Evolutionary conservation across 37 sponge, comb jelly and placozoan genomes (phyloP).

Genomic region (Spongia lamella): DNA sequence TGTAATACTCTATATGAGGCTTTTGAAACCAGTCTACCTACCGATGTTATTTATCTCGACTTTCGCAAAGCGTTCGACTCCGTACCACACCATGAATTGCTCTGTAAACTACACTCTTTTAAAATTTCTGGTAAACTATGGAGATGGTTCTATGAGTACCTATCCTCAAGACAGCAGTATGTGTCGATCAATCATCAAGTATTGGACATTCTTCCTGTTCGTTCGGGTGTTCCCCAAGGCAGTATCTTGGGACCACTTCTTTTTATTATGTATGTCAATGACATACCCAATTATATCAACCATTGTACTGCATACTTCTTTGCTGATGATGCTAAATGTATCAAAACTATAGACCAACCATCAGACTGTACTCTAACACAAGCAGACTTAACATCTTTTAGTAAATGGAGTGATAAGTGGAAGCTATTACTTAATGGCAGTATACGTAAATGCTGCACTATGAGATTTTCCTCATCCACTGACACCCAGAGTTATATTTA

Average conservation of each 20-base stretch:
- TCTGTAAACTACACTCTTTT: constrained; percentile 19
- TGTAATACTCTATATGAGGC: no score
- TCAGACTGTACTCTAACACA: no score
- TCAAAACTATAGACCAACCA: no score
- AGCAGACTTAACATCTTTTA: no score
- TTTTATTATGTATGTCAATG: constrained; percentile 34
- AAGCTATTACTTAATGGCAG: no score
- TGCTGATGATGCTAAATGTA: constrained; percentile 32
- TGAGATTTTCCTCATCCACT: no score
- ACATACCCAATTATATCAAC: constrained; percentile 5
- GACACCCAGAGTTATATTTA: no score
- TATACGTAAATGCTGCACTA: no score
- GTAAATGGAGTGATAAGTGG: no score
- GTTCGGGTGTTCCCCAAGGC: constrained; percentile 39
- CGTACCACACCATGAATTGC: constrained; percentile 13
- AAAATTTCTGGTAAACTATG: background rate
- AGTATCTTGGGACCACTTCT: constrained; percentile 42
- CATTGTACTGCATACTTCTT: background rate
- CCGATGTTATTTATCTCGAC: no score
- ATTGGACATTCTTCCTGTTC: background rate
- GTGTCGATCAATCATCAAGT: constrained; percentile 1
- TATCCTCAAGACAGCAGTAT: constrained; percentile 17
- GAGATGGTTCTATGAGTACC: constrained; percentile 29
- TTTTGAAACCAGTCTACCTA: no score
- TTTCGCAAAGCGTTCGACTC: no score